Evolutionary conservation across 2,888 invertebrate species (phyloP), one percentile per base, ranked within the genome.

Genomic region (Drosophila birchii): DNA sequence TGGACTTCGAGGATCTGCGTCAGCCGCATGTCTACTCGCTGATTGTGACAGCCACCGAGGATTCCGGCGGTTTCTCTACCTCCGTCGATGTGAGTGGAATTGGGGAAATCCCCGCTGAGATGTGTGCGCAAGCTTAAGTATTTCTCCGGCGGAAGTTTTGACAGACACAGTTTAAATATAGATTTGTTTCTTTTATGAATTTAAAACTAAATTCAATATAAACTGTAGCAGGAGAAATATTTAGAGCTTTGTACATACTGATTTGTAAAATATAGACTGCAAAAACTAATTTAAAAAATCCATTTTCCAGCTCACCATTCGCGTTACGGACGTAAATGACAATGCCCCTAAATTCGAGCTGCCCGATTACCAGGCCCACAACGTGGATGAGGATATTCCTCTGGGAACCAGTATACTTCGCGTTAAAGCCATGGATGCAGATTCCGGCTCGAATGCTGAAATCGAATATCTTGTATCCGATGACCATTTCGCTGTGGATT

Each of bases 301-400:
- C 18, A n/a, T 32, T 7, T n/a, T 23, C 12, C 11, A 98, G 97
- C 93, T 98, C 53, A 98, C 97, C 5, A 98, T 98, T 78, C 95
- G 97, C 77, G 98, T 99, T 49, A 97, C 97, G 8, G 99, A 99
- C 92, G 97, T 98, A 47, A 99, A 99, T 92, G 99, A 99, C 93
- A 99, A 99, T 93, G 97, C 98, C 11, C 99, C 99, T 0, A 97
- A 98, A 92, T 98, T 98, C 90, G 98, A 98, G 93, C 93, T 99
- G 78, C 98, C 98, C 0, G 97, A 99, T 92, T 99, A 99, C 93
- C 98, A 98, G 92, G 98, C 98, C 0, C 98, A 98, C 93, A 98
- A 98, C 91, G 97, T 98, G 1, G 97, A 98, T 89, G 98, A 99
- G 93, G 98, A 99, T 91, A 96, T 98, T 78, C 96, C 97, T 0